Evolutionary conservation across 1,140 invertebrate genomes (phyloP), one percentile per base, ranked within the genome.

Genomic region (Diorhabda sublineata): DNA sequence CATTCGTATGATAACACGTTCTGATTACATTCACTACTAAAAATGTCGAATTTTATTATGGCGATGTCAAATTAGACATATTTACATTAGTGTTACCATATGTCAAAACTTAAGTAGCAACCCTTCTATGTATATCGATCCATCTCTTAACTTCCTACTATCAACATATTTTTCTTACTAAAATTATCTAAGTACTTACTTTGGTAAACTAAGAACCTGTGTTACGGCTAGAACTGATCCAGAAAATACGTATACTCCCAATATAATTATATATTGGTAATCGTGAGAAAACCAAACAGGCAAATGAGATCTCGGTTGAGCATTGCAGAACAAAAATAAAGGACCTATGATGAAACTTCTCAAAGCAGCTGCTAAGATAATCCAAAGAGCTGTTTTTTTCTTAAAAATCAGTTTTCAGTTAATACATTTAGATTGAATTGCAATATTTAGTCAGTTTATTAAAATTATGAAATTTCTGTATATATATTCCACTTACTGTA

Each of bases 191-290:
- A 8, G 47, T 52, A 52, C 47, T 52, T 52, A 52, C 47, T 52
- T 52, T 52, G 47, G 47, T 52, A 52, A 52, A 52, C 47, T 52
- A 2, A 52, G n/a, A 3, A 52, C 4, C n/a, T 52, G 47, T n/a
- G 47, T 52, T 52, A 52, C 47, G 6, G 47, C 47, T n/a, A 52
- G n/a, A 52, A 52, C 47, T 52, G 47, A 52, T n/a, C 6, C 47
- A 6, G n/a, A 6, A 52, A 52, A 52, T 52, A 52, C 4, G 6
- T 62, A 62, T 42, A 9, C 43, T 8, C 42, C 9, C 9, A 62
- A 11, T n/a, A 62, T 42, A 11, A 62, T 42, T 7, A 41, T 43
- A 11, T 62, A 62, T 42, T 62, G 61, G 8, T 43, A 62, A 11
- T 62, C 61, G 43, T 62, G 61, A 3, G 9, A 2, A 44, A 62